Base-by-base conservation (phyloP, 64 coral and sea anemone genomes). In the Montipora efflorescens region DNA sequence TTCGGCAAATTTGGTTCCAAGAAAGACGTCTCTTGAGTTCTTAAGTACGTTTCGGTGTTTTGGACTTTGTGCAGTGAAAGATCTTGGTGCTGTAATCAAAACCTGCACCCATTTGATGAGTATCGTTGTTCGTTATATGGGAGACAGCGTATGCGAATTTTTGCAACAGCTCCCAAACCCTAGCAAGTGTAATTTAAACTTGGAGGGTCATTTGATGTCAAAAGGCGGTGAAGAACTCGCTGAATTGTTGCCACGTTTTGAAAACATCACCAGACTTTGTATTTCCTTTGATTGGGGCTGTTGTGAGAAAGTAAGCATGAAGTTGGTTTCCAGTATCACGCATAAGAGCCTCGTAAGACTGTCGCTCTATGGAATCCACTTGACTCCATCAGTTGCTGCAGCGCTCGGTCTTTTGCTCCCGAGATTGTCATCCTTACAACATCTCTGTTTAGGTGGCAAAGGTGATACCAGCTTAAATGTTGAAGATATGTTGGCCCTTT, bases 111-210 rank as follows among this genome's bases (percentile, higher is more conserved):
- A 81, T 62, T 59, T 81, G 51, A 13, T 59, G 23, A 57, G 19
- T 48, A 10, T 55, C 52, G 52, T 0, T 0, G 6, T 55, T 55
- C 9, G 0, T 0, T 0, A 4, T 55, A 4, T 0, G 52, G 9
- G 0, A 55, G 52, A 55, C 52, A 55, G 52, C 0, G 52, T 55
- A 0, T 55, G 52, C 52, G 52, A 55, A 7, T 55, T 55, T 10
- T 55, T 55, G 52, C 6, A 55, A 55, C 52, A 55, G 52, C 6
- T 55, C 5, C 52, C 52, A 10, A 55, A 55, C 52, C 52, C 52
- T 14, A 8, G 50, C 57, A 52, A 2, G 52, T 7, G 5, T 1
- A 0, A 5, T 10, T 4, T 55, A 55, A 10, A 55, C 0, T 10
- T 55, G 52, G 0, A 55, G 0, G 0, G 52, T 55, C 0, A 0